Conservation (phyloP, 2,888 invertebrate genomes). For the Acanthacorydalis orientalis region DNA sequence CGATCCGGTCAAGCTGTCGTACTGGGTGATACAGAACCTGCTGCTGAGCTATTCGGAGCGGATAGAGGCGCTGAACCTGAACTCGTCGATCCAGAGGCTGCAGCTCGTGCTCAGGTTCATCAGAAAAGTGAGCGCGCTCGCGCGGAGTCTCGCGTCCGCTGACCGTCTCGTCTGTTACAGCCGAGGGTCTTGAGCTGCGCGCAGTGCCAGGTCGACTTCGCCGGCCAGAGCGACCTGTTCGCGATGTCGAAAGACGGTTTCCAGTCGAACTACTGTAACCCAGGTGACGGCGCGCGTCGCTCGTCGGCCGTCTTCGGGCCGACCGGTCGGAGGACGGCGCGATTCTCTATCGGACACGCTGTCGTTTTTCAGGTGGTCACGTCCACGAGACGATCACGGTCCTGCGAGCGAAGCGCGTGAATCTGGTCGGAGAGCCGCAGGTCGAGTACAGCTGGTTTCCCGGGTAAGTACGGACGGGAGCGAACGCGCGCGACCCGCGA, state of each 20-base stretch:
- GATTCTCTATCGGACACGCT: too few relatives aligned
- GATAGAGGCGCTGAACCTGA: conserved; percentile 42
- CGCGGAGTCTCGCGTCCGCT: too few relatives aligned
- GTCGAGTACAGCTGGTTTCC: conserved; percentile 75
- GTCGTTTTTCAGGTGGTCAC: conserved; percentile 34
- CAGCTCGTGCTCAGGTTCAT: conserved; percentile 35
- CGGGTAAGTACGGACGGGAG: conserved; percentile 42
- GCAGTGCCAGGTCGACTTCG: conserved; percentile 36
- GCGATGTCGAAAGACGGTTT: conserved; percentile 69
- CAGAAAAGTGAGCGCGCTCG: conserved; percentile 21
- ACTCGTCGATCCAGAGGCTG: conserved; percentile 50
- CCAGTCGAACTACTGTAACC: conserved; percentile 66
- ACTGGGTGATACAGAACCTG: conserved; percentile 65
- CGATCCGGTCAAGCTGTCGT: conserved; percentile 54
- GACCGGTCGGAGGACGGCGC: background rate
- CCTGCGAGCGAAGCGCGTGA: conserved; percentile 31
- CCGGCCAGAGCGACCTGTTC: conserved; percentile 51
- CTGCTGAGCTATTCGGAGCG: conserved; percentile 48
- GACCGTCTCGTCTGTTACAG: conserved; percentile 17
- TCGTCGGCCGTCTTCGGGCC: background rate
- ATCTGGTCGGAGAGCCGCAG: conserved; percentile 37
- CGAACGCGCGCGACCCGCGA: too few relatives aligned
- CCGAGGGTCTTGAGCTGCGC: conserved; percentile 38
- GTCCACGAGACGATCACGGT: conserved; percentile 70
- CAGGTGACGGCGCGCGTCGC: conserved; percentile 22